phyloP scores from a whole-genome alignment of 2,797 vertebrate species.

The Ceyx erithaca region DNA sequence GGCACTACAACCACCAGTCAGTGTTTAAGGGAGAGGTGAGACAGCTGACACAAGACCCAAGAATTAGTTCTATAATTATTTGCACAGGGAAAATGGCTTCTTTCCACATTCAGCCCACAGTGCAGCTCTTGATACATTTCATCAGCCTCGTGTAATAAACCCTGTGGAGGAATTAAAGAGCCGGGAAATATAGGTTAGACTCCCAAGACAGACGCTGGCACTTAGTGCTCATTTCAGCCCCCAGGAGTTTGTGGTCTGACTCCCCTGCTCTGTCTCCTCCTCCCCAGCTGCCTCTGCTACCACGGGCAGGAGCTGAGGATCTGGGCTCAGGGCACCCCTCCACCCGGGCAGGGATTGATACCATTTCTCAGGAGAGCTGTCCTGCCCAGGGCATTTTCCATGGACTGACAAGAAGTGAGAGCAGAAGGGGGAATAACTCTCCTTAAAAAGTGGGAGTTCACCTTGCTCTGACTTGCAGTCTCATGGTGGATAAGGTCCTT shows the following conservation, averaged over 20 bases:
- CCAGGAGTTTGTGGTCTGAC: not conserved
- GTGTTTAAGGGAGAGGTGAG: not conserved
- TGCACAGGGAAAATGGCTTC: constrained; percentile 11
- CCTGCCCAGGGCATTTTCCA: not conserved
- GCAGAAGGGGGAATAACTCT: not conserved
- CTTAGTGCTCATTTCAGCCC: not conserved
- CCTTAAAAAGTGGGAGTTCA: not conserved
- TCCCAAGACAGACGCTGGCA: fast-evolving
- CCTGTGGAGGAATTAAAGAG: constrained; percentile 31
- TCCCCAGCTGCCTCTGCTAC: not conserved
- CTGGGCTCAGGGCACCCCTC: not conserved
- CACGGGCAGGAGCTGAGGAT: not conserved
- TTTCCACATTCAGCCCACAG: not conserved
- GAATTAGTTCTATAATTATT: constrained; percentile 60
- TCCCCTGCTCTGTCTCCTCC: not conserved
- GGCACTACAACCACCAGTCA: not conserved
- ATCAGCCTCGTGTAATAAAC: not conserved
- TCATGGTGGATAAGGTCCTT: not conserved
- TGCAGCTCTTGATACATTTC: constrained; percentile 26
- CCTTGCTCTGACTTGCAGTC: not conserved
- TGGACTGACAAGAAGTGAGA: not conserved
- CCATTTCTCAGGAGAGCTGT: not conserved
- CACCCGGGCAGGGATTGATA: not conserved
- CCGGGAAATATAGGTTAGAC: constrained; percentile 21
- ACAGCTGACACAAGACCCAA: constrained; percentile 23